phyloP scores from a whole-genome alignment of 2,113 vertebrate genomes.

The Saccopteryx bilineata region DNA sequence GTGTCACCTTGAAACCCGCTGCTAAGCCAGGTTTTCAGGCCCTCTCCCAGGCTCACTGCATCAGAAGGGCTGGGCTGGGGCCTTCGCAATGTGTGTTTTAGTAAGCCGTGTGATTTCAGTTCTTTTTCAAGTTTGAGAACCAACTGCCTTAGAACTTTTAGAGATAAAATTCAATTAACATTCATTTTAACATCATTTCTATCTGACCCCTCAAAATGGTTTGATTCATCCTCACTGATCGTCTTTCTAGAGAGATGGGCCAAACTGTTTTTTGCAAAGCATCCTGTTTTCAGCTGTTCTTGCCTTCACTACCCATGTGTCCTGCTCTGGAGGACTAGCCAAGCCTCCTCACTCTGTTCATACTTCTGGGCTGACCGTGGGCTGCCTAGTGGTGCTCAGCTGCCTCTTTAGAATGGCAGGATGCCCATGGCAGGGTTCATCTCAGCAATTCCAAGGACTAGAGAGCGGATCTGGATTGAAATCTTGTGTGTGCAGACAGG shows the following conservation, averaged over 20 bases:
- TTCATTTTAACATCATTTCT: slow-evolving; percentile 22
- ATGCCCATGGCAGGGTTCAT: background rate
- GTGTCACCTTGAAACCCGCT: background rate
- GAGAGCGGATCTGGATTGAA: background rate
- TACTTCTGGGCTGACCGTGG: background rate
- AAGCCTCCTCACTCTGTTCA: background rate
- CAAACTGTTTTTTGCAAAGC: background rate
- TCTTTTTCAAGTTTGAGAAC: slow-evolving; percentile 19
- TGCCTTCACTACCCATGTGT: background rate
- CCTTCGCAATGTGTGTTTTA: background rate
- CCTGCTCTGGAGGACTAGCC: background rate
- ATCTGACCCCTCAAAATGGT: background rate
- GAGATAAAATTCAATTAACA: background rate
- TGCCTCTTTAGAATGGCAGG: background rate
- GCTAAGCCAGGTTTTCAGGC: background rate
- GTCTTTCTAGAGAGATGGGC: background rate
- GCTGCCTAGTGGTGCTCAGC: background rate
- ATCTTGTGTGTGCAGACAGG: background rate
- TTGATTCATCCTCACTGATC: background rate
- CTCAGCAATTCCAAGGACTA: background rate
- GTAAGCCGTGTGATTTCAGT: background rate
- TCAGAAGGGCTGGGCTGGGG: background rate
- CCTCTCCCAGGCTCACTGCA: background rate
- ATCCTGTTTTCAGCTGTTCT: background rate
- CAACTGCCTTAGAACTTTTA: background rate